These are phyloP conservation scores for Myripristis murdjan DNA, from an alignment of 2,797 vertebrate genomes.

Conservation along the genomic window DNA sequence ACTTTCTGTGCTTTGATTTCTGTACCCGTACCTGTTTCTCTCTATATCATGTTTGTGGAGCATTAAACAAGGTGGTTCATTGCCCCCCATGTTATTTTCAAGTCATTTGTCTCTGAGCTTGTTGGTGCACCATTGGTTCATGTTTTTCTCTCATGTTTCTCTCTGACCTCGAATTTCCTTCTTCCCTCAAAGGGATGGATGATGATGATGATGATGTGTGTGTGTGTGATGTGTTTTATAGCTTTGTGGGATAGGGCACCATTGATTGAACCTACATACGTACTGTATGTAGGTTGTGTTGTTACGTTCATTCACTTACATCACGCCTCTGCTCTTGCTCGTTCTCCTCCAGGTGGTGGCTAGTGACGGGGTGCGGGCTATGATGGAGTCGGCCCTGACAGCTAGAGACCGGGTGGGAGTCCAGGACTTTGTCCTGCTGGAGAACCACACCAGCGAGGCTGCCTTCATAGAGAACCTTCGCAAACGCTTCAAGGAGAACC, in stretches of 20 bases:
- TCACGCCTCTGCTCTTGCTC: background rate
- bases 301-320: constrained; percentile 8
- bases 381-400: constrained; percentile 98
- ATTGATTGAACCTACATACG: too few relatives aligned
- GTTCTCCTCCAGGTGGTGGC: constrained; percentile 87
- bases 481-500: constrained; percentile 96
- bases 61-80: background rate
- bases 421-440: constrained; percentile 98
- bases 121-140: background rate
- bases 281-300: background rate
- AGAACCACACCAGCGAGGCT: constrained; percentile 97
- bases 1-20: background rate
- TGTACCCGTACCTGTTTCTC: background rate
- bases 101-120: background rate
- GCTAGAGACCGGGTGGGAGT: constrained; percentile 98
- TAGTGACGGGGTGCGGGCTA: constrained; percentile 92
- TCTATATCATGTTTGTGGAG: background rate
- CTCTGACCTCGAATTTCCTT: background rate
- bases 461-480: constrained; percentile 97
- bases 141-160: background rate
- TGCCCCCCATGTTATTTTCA: background rate
- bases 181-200: constrained; percentile 25
- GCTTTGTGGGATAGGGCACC: constrained; percentile 1
- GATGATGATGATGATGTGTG: too few relatives aligned
- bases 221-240: constrained; percentile 1